A percentile compares a stretch with the other conserved stretches of the same genome.
These are phyloP conservation scores for Dipodomys ordii DNA, from an alignment of 2,113 vertebrate species.

Conservation along the genomic window DNA sequence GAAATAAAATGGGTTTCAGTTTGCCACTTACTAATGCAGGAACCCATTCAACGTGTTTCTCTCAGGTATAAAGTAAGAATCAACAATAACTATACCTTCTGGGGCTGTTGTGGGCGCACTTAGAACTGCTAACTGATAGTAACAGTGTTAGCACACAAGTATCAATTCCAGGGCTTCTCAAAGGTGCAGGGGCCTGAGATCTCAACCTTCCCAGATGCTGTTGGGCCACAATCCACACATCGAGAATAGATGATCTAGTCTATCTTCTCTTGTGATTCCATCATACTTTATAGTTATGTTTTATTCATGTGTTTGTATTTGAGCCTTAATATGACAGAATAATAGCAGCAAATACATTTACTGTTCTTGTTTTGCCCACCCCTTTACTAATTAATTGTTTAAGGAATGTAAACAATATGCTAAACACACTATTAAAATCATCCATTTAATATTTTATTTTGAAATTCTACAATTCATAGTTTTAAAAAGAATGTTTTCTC, in stretches of 20 bases:
- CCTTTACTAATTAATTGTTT: neutral
- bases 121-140: neutral
- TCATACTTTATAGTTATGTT: neutral
- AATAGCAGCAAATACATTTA: neutral
- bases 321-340: neutral
- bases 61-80: neutral
- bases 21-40: neutral
- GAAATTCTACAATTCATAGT: neutral
- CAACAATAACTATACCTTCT: neutral
- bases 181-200: neutral
- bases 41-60: neutral
- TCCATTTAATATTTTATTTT: neutral
- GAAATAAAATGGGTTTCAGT: neutral
- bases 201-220: neutral
- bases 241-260: neutral
- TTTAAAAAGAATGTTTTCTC: neutral
- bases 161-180: neutral
- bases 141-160: neutral
- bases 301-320: neutral
- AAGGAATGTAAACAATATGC: neutral
- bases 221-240: neutral
- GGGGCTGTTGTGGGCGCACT: neutral
- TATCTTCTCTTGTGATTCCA: neutral
- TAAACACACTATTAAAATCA: neutral
- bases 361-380: neutral